Evolutionary conservation across 2,797 vertebrate genomes (phyloP), one percentile per base, ranked within the genome.

Genomic region (Jordanella pulchra): DNA sequence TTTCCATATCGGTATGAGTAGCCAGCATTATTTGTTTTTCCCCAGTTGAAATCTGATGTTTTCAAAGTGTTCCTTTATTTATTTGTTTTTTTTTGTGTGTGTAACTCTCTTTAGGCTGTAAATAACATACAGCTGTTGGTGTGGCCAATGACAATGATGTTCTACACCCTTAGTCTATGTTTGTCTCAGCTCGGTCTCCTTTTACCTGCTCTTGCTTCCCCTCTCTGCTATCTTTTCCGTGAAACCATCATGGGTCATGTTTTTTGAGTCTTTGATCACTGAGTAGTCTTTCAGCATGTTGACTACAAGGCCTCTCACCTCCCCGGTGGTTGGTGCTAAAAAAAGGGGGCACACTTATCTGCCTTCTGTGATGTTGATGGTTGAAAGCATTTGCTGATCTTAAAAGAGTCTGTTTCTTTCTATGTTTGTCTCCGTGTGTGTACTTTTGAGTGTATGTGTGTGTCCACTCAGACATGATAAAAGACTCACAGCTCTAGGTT

Each of bases 301-400:
- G 90, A 90, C 91, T 91, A 90, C 87, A 88, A 90, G 90, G 88
- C 88, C 89, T 92, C 90, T 93, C 90, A 92, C 89, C 89, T 90
- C 91, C 88, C 88, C 81, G 80, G 87, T 88, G 88, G 89, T 90
- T 89, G 89, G 85, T 90, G 87, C 84, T 84, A 89, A 63, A 91
- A n/a, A 91, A 83, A 87, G 77, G 84, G 89, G 81, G 84, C 87
- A 87, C 86, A 90, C 86, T 92, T 91, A 90, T 89, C 87, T 82
- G 75, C 78, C 84, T 89, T 87, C 90, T 93, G 78, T 92, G 90
- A 91, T 93, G 91, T 91, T 89, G 88, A 91, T 91, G 87, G 88
- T 89, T 91, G 89, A 91, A 91, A 92, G 89, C 91, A 88, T 91
- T 90, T 87, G 91, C 84, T 84, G 87, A 89, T 90, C 87, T 90